These are phyloP conservation scores for Diogma glabrata DNA, from an alignment of 2,888 invertebrate genomes.

Conservation along the genomic window DNA sequence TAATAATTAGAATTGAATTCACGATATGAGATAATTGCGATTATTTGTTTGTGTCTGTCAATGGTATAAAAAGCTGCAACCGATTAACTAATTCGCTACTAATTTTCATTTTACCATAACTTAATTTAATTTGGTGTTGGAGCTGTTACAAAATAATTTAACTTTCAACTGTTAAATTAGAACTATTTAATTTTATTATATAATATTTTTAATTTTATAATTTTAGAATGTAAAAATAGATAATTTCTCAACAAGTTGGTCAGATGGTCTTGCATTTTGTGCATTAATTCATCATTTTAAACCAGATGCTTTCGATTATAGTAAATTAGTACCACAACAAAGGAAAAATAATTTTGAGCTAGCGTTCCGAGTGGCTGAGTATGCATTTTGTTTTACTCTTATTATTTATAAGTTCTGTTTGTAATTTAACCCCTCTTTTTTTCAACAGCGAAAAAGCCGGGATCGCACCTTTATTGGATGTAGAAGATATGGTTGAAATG, in stretches of 20 bases:
- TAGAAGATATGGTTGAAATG: conserved; percentile 98
- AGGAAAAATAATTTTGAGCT: conserved; percentile 92
- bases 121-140: no score
- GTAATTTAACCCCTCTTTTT: conserved; percentile 6
- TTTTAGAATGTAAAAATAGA: conserved; percentile 89
- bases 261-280: conserved; percentile 97
- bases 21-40: no score
- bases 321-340: conserved; percentile 73
- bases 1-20: no score
- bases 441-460: conserved; percentile 83
- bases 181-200: neutral
- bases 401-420: neutral
- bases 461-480: conserved; percentile 92
- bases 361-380: conserved; percentile 98
- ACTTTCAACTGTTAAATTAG: no score
- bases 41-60: no score
- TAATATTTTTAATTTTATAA: conserved; percentile 18
- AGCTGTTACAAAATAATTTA: no score
- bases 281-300: conserved; percentile 97
- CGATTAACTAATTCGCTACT: no score
- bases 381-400: conserved; percentile 45
- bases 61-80: no score
- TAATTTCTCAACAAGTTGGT: conserved; percentile 98
- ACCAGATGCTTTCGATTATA: conserved; percentile 94
- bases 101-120: no score